Base-by-base conservation (phyloP, 2,113 vertebrate species). In the Dromaius novaehollandiae region DNA sequence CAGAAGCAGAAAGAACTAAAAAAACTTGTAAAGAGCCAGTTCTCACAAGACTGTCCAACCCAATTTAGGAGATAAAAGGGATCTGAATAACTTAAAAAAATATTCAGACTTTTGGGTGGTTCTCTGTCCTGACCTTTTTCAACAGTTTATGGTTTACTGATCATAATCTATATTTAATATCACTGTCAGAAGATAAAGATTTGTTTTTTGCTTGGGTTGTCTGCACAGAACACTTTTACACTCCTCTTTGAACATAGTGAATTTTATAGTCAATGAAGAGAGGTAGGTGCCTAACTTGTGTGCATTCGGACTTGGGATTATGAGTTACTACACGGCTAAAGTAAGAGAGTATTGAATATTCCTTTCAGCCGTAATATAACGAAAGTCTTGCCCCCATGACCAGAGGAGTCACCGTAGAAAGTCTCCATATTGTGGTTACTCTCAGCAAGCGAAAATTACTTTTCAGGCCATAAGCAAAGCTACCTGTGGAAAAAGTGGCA, bases 1-100 rank as follows among this genome's bases (percentile, higher is more conserved):
- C 85, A 94, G 85, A 87, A 95, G 89, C 65, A 93, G 89, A 90
- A 91, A 81, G 66, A 36, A 71, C 63, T 91, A 66, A 78, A 95
- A 92, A 95, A 55, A 1, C 5, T 21, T 2, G 8, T 55, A 26
- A 36, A 94, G 85, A 63, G 22, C 0, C 34, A 83, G 71, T 88
- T 97, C 92, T 96, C 82, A 95, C 71, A 94, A 83, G 86, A 78
- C 34, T 42, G 44, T 69, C 77, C 80, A 93, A 77, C 60, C 32
- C 24, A 80, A 66, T 91, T 90, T 81, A 71, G 53, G 8, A 88
- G 82, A 91, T 80, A 77, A 89, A 94, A 89, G 3, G 2, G 14
- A 86, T 66, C 53, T 0, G 0, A 94, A 78, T 86, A 58, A 22
- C 36, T 93, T 71, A 1, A 11, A 71, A 38, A 95, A 66, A 11